Conservation (phyloP, 2,888 invertebrate species). For the Magallana nippona region DNA sequence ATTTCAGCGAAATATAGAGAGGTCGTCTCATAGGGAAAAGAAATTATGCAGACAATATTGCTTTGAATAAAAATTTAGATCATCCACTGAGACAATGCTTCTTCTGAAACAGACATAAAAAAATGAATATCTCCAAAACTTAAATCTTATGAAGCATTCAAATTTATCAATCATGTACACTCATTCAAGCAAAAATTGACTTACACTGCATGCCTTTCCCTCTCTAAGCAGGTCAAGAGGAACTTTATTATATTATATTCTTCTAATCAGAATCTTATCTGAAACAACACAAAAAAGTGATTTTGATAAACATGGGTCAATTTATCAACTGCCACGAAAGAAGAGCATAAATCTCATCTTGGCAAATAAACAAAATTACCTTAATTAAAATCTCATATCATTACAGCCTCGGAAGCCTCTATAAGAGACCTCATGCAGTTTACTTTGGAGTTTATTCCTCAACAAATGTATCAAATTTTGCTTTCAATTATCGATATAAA, state of each 20-base stretch:
- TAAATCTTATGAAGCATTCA: no score
- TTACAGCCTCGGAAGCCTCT: not conserved
- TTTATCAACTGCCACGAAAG: no score
- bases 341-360: no score
- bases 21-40: no score
- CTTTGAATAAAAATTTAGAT: no score
- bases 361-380: conserved; percentile 3
- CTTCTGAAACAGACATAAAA: no score
- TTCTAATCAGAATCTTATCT: not conserved
- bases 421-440: not conserved
- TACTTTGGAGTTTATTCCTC: not conserved
- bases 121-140: no score
- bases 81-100: no score
- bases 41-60: no score
- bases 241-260: not conserved
- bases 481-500: conserved; percentile 19
- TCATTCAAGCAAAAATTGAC: not conserved
- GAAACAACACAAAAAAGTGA: not conserved
- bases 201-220: conserved; percentile 24
- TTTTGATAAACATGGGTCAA: no score
- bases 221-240: not conserved
- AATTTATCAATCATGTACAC: no score
- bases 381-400: not conserved
- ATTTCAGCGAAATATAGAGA: no score
- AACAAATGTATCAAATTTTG: conserved; percentile 16